phyloP scores from a whole-genome alignment of 1,140 invertebrate species.

The Meloidogyne hapla region DNA sequence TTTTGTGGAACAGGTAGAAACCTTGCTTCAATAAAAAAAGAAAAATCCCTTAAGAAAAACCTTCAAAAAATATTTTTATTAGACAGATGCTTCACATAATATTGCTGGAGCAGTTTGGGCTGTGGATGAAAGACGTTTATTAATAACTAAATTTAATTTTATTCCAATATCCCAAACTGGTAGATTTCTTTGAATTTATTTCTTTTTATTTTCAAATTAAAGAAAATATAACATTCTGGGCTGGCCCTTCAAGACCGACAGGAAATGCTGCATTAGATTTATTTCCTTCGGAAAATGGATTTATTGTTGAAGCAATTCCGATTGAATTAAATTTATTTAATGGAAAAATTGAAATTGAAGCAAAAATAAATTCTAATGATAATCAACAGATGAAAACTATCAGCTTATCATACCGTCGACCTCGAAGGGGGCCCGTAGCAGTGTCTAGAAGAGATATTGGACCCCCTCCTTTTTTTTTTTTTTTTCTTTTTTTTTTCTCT shows the following conservation, averaged over 20 bases:
- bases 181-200: constrained; percentile 16
- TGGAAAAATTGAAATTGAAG: constrained; percentile 36
- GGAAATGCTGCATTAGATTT: constrained; percentile 44
- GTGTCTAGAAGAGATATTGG: too few relatives aligned
- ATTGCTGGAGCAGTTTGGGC: constrained; percentile 60
- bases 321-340: constrained; percentile 53
- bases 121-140: constrained; percentile 54
- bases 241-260: constrained; percentile 52
- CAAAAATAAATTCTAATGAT: background rate
- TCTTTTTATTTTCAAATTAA: constrained; percentile 31
- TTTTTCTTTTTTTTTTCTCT: too few relatives aligned
- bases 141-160: constrained; percentile 62
- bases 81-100: constrained; percentile 34
- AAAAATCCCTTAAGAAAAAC: too few relatives aligned
- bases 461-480: too few relatives aligned
- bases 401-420: too few relatives aligned
- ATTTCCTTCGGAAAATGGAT: constrained; percentile 57
- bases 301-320: constrained; percentile 51
- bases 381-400: too few relatives aligned
- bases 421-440: too few relatives aligned
- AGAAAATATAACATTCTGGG: constrained; percentile 64
- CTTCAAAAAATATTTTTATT: too few relatives aligned
- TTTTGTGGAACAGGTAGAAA: constrained; percentile 53
- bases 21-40: too few relatives aligned
- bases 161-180: constrained; percentile 45